Evolutionary conservation across 2,113 vertebrate genomes (phyloP), one percentile per base, ranked within the genome.

Genomic region (Mystacornis crossleyi): DNA sequence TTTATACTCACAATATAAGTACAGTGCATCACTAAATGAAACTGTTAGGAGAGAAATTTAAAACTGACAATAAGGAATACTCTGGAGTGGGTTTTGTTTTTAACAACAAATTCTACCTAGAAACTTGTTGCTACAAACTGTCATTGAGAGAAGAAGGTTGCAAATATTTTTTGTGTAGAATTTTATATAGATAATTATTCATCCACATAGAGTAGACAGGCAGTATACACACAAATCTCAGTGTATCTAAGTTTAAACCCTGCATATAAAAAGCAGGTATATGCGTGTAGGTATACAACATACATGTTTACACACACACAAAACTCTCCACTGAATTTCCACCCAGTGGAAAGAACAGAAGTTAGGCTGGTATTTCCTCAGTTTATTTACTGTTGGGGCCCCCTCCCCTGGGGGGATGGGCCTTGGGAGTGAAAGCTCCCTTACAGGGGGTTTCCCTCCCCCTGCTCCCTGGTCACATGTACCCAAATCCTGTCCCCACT

Each of bases 221-320:
- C 3, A 75, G 31, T 14, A 58, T 4, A 50, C 6, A 47, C 25
- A 73, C 5, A 69, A 57, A 81, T 17, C 12, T 53, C 65, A 72
- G 21, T 5, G 10, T 20, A 69, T 28, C 9, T 9, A 61, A 43
- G 16, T 36, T 51, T 31, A 86, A 91, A 89, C 15, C 2, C 7
- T 33, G 36, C 6, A 18, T 36, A 31, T 17, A 40, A 90, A 73
- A 77, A 51, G 6, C 26, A 92, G 54, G 25, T 6, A 31, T 65
- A 69, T 13, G 28, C 0, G 0, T 17, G 1, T 9, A 45, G n/a
- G 6, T 71, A 33, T 13, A 11, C 29, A n/a, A 43, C 10, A 74
- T 17, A 34, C 7, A 20, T 5, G 28, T 53, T 80, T 40, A 71
- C 13, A 42, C 6, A 34, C 4, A 55, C 16, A 53, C 10, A 57